These are phyloP conservation scores for Dolomedes plantarius DNA, from an alignment of 2,888 invertebrate genomes.

Conservation along the genomic window DNA sequence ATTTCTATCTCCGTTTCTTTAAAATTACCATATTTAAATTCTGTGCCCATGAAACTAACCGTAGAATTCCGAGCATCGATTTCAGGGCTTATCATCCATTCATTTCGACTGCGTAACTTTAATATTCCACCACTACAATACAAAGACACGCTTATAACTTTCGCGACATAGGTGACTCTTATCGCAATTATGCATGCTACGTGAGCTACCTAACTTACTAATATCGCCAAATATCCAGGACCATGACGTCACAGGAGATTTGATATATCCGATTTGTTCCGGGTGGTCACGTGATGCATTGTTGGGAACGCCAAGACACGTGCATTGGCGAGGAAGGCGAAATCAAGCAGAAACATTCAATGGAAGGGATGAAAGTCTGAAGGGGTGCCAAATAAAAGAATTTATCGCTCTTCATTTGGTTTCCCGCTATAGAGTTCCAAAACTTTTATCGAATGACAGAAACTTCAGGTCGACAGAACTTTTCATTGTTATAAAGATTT, in stretches of 20 bases:
- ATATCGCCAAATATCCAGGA: constrained; percentile 19
- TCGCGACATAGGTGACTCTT: constrained; percentile 31
- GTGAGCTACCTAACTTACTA: constrained; percentile 15
- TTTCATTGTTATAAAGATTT: too few relatives aligned
- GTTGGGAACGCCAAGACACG: constrained; percentile 34
- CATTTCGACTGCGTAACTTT: not conserved
- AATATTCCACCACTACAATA: not conserved
- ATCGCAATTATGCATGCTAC: constrained; percentile 53
- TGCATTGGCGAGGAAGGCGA: constrained; percentile 37
- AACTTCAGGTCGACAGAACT: too few relatives aligned
- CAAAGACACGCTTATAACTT: constrained; percentile 1
- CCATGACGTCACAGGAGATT: constrained; percentile 28
- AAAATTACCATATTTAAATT: too few relatives aligned
- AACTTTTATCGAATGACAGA: too few relatives aligned
- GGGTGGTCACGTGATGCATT: constrained; percentile 36
- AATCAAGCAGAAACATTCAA: constrained; percentile 47
- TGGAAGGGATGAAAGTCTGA: not conserved
- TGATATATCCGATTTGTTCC: constrained; percentile 63
- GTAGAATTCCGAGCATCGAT: too few relatives aligned
- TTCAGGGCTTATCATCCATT: too few relatives aligned
- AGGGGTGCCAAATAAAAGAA: not conserved
- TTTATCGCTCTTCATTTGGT: not conserved
- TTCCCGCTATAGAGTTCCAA: too few relatives aligned
- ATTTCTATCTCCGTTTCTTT: too few relatives aligned
- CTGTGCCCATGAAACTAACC: too few relatives aligned